Conservation (phyloP, 37 sponge, comb jelly and placozoan genomes). For the Haliclona indistincta region DNA sequence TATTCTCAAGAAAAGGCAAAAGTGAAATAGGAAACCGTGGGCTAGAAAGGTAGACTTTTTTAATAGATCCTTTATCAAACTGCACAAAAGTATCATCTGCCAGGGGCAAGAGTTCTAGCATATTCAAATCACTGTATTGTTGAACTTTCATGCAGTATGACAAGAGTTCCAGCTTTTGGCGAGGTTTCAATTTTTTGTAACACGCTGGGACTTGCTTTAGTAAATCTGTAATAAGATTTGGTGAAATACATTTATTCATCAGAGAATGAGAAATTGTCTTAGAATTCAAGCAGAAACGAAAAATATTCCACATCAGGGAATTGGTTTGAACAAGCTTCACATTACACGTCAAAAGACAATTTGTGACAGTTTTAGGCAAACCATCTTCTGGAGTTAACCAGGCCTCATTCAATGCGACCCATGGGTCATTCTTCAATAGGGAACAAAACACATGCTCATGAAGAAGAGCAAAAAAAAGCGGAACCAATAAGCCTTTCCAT, state of each 20-base stretch:
- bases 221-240: too few species aligned
- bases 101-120: conserved; percentile 24
- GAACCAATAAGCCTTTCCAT: conserved; percentile 25
- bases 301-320: too few species aligned
- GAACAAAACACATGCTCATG: background rate
- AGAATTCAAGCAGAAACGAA: too few species aligned
- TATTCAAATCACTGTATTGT: conserved; percentile 3
- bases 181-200: too few species aligned
- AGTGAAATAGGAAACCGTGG: background rate
- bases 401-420: background rate
- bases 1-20: background rate
- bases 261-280: too few species aligned
- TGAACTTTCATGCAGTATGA: conserved; percentile 23
- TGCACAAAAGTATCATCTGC: conserved; percentile 8
- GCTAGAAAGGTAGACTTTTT: background rate
- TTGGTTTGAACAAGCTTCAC: too few species aligned
- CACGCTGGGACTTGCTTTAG: too few species aligned
- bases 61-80: background rate
- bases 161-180: conserved; percentile 17
- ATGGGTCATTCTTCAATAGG: background rate
- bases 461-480: conserved; percentile 19
- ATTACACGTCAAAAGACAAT: too few species aligned
- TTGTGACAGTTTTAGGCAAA: too few species aligned
- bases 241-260: too few species aligned
- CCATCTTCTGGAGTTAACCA: background rate